Conservation (phyloP, 2,113 vertebrate species). For the Brienomyrus longianalis region DNA sequence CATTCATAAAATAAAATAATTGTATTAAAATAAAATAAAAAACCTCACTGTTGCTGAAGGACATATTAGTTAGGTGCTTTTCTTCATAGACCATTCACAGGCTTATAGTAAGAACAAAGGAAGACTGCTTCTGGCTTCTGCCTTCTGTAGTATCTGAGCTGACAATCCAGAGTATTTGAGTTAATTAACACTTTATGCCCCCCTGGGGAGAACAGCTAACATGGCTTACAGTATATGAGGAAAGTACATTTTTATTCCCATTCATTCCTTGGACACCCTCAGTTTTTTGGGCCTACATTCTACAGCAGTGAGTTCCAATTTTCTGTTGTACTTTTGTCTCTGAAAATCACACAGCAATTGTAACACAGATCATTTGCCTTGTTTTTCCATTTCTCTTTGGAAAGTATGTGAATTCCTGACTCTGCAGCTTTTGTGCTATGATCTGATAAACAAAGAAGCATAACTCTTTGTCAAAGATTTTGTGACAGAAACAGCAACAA, state of each 20-base stretch:
- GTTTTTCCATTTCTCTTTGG: background rate
- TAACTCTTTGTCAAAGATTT: background rate
- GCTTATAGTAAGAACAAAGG: background rate
- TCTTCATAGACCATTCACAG: background rate
- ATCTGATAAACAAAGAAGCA: background rate
- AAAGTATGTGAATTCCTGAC: background rate
- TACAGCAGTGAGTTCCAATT: background rate
- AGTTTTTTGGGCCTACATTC: background rate
- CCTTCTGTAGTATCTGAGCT: background rate
- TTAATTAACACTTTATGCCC: background rate
- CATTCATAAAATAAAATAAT: background rate
- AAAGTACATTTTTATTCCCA: background rate
- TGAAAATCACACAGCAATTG: background rate
- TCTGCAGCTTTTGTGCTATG: background rate
- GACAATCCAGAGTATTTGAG: background rate
- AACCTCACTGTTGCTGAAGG: background rate
- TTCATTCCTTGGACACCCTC: background rate
- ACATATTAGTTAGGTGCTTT: background rate
- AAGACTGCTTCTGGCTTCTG: background rate
- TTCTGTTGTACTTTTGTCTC: background rate
- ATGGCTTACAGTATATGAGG: background rate
- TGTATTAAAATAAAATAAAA: background rate
- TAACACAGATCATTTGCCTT: background rate
- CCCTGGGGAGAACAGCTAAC: background rate
- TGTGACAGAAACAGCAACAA: background rate